Conservation (phyloP, 1,140 invertebrate species). For the Papilio machaon region DNA sequence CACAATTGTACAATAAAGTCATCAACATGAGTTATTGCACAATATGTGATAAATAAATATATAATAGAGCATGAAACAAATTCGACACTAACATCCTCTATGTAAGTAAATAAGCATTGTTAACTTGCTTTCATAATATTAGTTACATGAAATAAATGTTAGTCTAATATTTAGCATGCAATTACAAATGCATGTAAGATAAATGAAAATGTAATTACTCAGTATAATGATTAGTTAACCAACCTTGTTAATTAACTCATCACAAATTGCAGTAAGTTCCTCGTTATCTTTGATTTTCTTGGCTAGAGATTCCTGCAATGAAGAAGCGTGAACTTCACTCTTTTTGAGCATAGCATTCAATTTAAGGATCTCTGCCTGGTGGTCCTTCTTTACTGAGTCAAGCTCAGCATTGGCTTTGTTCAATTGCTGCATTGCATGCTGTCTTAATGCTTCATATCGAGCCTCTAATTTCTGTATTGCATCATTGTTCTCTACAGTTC, state of each 20-base stretch:
- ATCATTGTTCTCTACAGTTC: conserved; percentile 78
- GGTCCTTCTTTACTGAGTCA: conserved; percentile 84
- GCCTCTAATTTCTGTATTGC: no score
- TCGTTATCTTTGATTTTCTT: conserved; percentile 90
- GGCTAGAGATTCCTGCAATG: conserved; percentile 86
- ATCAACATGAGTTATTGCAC: conserved; percentile 65
- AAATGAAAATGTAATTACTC: conserved; percentile 58
- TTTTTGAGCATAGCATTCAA: conserved; percentile 89
- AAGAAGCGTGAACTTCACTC: conserved; percentile 87
- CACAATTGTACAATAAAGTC: conserved; percentile 63
- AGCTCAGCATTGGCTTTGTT: conserved; percentile 86
- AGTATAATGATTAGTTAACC: conserved; percentile 56
- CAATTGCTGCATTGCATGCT: conserved; percentile 80
- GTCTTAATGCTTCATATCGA: conserved; percentile 78
- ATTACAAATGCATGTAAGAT: conserved; percentile 65
- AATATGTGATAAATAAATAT: conserved; percentile 60
- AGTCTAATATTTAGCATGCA: conserved; percentile 45
- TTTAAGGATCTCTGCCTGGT: conserved; percentile 87
- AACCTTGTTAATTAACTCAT: conserved; percentile 88
- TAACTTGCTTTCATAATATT: conserved; percentile 26
- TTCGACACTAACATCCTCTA: conserved; percentile 32
- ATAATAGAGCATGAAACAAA: conserved; percentile 42
- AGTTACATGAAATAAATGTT: conserved; percentile 42
- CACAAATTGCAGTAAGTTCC: conserved; percentile 90
- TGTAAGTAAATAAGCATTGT: conserved; percentile 41